Base-by-base conservation (phyloP, 2,113 vertebrate genomes). In the Chelonoidis abingdonii region DNA sequence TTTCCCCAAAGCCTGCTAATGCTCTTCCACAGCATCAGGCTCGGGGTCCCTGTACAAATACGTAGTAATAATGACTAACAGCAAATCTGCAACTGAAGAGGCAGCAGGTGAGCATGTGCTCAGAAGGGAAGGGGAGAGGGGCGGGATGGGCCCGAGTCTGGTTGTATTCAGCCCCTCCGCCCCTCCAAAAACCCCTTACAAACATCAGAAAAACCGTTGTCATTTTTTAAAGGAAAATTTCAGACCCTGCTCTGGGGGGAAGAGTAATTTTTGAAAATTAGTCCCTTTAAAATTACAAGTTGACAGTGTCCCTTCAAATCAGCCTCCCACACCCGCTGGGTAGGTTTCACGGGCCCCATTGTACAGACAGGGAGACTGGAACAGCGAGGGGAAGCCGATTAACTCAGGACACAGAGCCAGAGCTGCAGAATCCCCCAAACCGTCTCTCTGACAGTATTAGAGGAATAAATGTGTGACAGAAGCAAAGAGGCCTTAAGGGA, bases 351-450 rank as follows among this genome's bases (percentile, higher is more conserved):
- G 3, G 22, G 41, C 10, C 5, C 21, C 38, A 41, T 76, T 25
- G 22, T 16, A 44, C 75, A 47, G 75, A 29, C 41, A 47, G 41
- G 25, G 75, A 78, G 25, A 25, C 24, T 27, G 41, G 41, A 25
- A 44, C 24, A 22, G 21, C 21, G 31, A 84, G 62, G 75, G 35
- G 84, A 57, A 4, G 56, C 0, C 0, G 13, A 49, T 0, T 3
- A 89, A 83, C 10, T 3, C 0, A 0, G 49, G 35, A 7, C 0
- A 0, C 57, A 19, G 47, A 41, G 54, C 27, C 69, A 0, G 2
- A 83, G 31, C 12, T 21, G 12, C 44, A 47, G 31, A 22, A 29
- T 21, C 6, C 17, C 56, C 25, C 24, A 25, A 80, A 50, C 29
- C 11, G 10, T 5, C 49, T 41, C 16, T 38, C 38, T 25, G 21